Base-by-base conservation (phyloP, 2,113 vertebrate species). In the Odocoileus hemionus region DNA sequence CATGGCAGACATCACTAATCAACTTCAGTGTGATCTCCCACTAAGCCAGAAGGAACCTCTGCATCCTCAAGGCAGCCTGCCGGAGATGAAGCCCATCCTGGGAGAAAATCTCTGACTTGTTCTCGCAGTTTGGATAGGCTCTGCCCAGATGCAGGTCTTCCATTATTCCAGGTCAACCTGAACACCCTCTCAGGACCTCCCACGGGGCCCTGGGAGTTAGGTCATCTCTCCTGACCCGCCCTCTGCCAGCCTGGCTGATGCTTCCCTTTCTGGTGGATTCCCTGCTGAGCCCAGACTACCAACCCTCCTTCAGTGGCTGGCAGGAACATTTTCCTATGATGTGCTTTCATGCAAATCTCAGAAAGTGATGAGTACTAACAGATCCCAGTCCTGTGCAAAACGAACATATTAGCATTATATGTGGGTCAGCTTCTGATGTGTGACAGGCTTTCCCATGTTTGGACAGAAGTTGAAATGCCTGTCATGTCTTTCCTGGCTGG, bases 351-450 rank as follows among this genome's bases (percentile, higher is more conserved):
- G n/a, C 15, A 85, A 52, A 11, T 39, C 70, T 98, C 90, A 36
- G 93, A 83, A 96, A 70, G 89, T 30, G 84, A 98, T 97, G 97
- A 98, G 82, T 94, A 97, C 98, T 98, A 96, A 98, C 94, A 97
- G 97, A 93, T 80, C 70, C 88, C 47, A 50, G 91, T 52, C 93
- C 91, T 57, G 70, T 47, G 64, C 64, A 30, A 85, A 95, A 96
- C 33, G 94, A 96, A 98, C 97, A 93, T 54, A 0, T 45, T 84
- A 57, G 96, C 94, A 50, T 78, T 93, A 36, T 92, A 86, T 9
- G 2, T 95, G 96, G 54, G 80, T 89, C 50, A 57, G 80, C 45
- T 95, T 96, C 70, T 36, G 95, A 90, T 17, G 57, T 50, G 79
- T 96, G 70, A 93, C 80, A 10, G 28, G 10, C 55, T 97, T 43